These are phyloP conservation scores for Torymus texanus DNA, from an alignment of 2,888 invertebrate species.

Conservation along the genomic window DNA sequence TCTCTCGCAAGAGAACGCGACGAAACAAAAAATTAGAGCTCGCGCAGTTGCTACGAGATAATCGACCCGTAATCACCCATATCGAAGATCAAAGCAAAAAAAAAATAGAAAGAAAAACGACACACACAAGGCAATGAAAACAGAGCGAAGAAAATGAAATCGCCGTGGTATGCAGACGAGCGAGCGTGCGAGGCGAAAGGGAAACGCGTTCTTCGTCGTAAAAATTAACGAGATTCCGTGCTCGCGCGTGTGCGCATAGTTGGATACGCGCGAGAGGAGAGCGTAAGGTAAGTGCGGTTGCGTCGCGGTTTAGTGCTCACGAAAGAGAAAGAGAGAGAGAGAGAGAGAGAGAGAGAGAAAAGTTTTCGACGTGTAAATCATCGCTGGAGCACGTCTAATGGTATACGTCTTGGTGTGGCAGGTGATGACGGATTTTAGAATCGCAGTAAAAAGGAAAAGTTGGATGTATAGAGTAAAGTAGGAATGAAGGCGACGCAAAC, in stretches of 20 bases:
- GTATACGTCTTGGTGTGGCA: not conserved
- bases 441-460: not conserved
- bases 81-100: not conserved
- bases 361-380: no score
- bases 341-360: no score
- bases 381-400: no score
- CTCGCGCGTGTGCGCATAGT: conserved; percentile 27
- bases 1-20: no score
- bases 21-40: no score
- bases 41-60: no score
- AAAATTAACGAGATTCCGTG: conserved; percentile 54
- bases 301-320: no score
- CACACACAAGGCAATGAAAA: conserved; percentile 25
- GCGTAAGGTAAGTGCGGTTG: no score
- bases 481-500: not conserved
- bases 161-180: conserved; percentile 39
- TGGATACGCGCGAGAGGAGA: conserved; percentile 8
- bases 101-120: no score
- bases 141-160: conserved; percentile 48
- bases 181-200: conserved; percentile 60
- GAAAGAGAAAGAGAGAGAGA: no score
- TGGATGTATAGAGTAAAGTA: not conserved
- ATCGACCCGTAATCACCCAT: not conserved
- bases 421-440: no score
- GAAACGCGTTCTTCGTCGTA: conserved; percentile 61